These are phyloP conservation scores for Cybosia mesomella DNA, from an alignment of 2,888 invertebrate genomes.

Conservation along the genomic window DNA sequence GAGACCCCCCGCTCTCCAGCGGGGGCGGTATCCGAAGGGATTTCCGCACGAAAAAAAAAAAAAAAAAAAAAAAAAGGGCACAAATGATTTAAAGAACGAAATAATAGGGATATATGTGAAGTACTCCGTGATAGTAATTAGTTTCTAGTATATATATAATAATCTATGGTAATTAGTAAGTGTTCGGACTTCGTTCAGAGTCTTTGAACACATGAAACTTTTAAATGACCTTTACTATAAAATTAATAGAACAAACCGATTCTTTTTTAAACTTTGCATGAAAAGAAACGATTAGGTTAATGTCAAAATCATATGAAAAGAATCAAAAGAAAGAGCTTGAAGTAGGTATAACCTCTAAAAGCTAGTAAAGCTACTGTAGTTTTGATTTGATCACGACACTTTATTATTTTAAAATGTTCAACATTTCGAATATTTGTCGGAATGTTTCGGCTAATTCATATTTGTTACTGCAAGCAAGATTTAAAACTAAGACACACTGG, in stretches of 20 bases:
- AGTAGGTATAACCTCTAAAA: constrained; percentile 44
- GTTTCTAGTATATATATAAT: no score
- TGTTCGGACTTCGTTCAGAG: no score
- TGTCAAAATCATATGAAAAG: constrained; percentile 33
- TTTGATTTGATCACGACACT: neutral
- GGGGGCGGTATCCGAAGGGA: no score
- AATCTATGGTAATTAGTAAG: no score
- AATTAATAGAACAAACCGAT: neutral
- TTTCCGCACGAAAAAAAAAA: no score
- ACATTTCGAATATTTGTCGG: constrained; percentile 61
- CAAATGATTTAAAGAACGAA: no score
- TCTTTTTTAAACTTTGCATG: neutral
- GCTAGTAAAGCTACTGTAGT: neutral
- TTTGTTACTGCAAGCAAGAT: constrained; percentile 66
- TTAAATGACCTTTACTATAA: no score
- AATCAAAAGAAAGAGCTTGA: no score
- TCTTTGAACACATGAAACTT: neutral
- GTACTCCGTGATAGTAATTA: no score
- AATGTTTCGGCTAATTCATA: constrained; percentile 53
- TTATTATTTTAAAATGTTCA: constrained; percentile 63
- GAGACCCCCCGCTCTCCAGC: no score
- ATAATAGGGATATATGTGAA: no score
- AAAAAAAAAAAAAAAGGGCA: no score
- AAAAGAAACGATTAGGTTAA: neutral
- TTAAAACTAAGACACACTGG: constrained; percentile 79